A percentile compares a stretch with the other conserved stretches of the same genome.
These are phyloP conservation scores for Drosophila quadrilineata DNA, from an alignment of 1,140 invertebrate genomes.

Conservation along the genomic window DNA sequence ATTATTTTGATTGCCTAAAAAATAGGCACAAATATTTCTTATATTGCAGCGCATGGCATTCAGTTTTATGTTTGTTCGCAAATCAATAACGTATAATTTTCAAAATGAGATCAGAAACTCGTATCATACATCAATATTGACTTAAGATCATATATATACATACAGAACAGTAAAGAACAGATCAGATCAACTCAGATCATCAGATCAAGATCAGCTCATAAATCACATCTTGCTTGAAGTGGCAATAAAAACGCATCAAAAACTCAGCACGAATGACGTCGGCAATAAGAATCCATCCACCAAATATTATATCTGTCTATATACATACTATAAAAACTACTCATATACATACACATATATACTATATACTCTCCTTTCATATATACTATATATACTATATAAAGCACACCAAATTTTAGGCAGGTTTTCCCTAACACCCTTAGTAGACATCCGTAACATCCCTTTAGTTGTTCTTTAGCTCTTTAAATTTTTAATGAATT, in stretches of 20 bases:
- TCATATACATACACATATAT: conserved; percentile 28
- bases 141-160: conserved; percentile 24
- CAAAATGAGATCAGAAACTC: conserved; percentile 52
- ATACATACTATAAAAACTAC: conserved; percentile 38
- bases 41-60: conserved; percentile 79
- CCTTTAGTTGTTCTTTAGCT: too few species aligned
- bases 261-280: conserved; percentile 76
- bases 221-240: conserved; percentile 48
- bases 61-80: conserved; percentile 65
- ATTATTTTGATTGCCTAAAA: conserved; percentile 41
- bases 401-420: conserved; percentile 19
- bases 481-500: conserved; percentile 34
- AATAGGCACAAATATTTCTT: conserved; percentile 58
- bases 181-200: conserved; percentile 32
- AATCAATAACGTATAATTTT: conserved; percentile 56
- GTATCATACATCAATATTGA: conserved; percentile 28
- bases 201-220: conserved; percentile 30
- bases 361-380: conserved; percentile 1
- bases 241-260: conserved; percentile 49
- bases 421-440: conserved; percentile 33
- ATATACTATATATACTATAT: conserved; percentile 3
- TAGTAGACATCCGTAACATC: too few species aligned
- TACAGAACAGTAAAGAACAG: conserved; percentile 28
- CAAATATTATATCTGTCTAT: conserved; percentile 40
- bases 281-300: conserved; percentile 55